Conservation (phyloP, 2,797 vertebrate species). For the Oreochromis mossambicus region DNA sequence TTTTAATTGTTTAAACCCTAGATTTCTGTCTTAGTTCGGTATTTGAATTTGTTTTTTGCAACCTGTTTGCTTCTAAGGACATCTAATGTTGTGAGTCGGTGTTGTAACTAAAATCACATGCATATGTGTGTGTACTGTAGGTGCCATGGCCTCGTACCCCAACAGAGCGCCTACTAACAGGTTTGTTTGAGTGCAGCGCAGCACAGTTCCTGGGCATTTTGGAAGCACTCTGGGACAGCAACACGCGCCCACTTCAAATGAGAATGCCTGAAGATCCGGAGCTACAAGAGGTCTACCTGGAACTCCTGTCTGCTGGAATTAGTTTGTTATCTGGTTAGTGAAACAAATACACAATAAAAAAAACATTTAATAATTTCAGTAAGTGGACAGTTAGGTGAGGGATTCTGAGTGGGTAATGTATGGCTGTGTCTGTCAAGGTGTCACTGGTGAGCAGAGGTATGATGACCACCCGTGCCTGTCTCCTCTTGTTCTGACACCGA, state of each 20-base stretch:
- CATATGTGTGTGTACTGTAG: conserved; percentile 62
- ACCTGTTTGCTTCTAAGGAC: background rate
- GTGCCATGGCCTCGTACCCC: conserved; percentile 78
- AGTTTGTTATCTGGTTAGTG: conserved; percentile 85
- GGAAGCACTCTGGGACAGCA: conserved; percentile 84
- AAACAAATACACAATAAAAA: background rate
- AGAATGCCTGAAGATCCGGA: conserved; percentile 77
- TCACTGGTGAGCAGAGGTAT: conserved; percentile 8
- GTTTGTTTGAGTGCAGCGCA: conserved; percentile 83
- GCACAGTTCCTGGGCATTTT: conserved; percentile 85
- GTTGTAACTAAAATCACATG: background rate
- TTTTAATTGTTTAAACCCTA: background rate
- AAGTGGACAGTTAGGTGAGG: background rate
- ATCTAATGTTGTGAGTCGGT: background rate
- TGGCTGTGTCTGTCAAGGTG: conserved; percentile 47
- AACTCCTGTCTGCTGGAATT: conserved; percentile 86
- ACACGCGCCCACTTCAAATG: conserved; percentile 66
- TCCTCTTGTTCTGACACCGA: conserved; percentile 35
- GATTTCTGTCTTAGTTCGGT: background rate
- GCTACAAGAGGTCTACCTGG: conserved; percentile 78
- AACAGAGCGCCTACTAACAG: conserved; percentile 79
- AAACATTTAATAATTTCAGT: background rate
- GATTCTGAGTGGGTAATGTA: background rate
- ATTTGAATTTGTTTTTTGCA: background rate
- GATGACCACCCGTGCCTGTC: background rate